Evolutionary conservation across 2,113 vertebrate genomes (phyloP).

Genomic region (Melospiza melodia): DNA sequence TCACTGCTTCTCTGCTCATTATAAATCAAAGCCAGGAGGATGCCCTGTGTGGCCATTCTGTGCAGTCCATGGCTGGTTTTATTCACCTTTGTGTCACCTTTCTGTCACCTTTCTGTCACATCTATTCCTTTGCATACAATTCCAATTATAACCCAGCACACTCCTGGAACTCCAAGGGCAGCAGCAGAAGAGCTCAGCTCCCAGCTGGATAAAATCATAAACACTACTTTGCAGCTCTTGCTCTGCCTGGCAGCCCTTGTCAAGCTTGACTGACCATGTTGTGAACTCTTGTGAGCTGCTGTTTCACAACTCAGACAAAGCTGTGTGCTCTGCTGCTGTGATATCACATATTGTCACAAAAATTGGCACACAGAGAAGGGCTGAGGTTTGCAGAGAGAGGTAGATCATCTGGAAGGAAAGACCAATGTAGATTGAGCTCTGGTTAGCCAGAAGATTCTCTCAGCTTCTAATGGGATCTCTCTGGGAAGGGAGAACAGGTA

Average conservation of each 20-base stretch:
- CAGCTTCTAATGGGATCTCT: not conserved
- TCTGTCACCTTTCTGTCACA: accelerated
- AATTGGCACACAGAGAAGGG: not conserved
- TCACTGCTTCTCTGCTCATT: constrained; percentile 19
- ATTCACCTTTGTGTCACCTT: not conserved
- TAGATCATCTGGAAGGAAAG: not conserved
- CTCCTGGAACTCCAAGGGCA: not conserved
- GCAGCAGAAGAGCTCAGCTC: not conserved
- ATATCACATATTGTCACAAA: not conserved
- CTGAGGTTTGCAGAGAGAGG: not conserved
- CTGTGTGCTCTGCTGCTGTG: not conserved
- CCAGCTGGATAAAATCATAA: not conserved
- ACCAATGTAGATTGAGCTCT: not conserved
- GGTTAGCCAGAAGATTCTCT: not conserved
- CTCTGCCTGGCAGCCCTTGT: not conserved
- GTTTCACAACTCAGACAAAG: not conserved
- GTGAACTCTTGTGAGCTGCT: not conserved
- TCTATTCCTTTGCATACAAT: not conserved
- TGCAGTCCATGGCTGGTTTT: not conserved
- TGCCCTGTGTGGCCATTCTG: not conserved
- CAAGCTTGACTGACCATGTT: not conserved
- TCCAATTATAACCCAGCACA: not conserved
- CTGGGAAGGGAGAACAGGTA: not conserved
- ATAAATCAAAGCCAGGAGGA: constrained; percentile 31
- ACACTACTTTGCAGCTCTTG: not conserved